phyloP scores from a whole-genome alignment of 2,113 vertebrate genomes.

The Micronisus gabar region DNA sequence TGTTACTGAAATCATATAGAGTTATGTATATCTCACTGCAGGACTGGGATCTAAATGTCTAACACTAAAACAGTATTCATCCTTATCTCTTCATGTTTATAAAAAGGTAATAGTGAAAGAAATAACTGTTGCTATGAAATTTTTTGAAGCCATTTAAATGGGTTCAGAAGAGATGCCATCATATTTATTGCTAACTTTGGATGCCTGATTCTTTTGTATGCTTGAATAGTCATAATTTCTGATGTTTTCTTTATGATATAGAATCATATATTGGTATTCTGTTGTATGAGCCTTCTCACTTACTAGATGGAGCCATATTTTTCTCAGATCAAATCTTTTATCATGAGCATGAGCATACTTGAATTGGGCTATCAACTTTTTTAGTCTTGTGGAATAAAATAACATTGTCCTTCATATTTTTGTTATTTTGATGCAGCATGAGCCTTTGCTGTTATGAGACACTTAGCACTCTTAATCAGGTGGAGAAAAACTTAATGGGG shows the following conservation, averaged over 20 bases:
- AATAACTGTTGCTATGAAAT: not conserved
- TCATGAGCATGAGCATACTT: not conserved
- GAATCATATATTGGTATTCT: not conserved
- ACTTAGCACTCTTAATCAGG: not conserved
- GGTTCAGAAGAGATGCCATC: not conserved
- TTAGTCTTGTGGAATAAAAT: not conserved
- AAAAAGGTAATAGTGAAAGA: not conserved
- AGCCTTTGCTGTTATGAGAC: not conserved
- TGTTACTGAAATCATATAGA: not conserved
- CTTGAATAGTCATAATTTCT: not conserved
- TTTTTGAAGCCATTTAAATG: not conserved
- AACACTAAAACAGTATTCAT: not conserved
- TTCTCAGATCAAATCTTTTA: not conserved
- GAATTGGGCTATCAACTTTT: not conserved
- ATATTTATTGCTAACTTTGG: not conserved
- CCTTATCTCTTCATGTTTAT: not conserved
- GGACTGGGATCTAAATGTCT: not conserved
- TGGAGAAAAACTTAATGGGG: not conserved
- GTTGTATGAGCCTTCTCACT: not conserved
- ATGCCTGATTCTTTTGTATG: not conserved
- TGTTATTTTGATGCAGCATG: not conserved
- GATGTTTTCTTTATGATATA: not conserved
- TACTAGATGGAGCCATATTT: not conserved
- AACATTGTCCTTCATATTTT: not conserved
- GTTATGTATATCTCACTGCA: not conserved